Evolutionary conservation across 2,797 vertebrate species (phyloP), one percentile per base, ranked within the genome.

Genomic region (Sparidentex hasta): DNA sequence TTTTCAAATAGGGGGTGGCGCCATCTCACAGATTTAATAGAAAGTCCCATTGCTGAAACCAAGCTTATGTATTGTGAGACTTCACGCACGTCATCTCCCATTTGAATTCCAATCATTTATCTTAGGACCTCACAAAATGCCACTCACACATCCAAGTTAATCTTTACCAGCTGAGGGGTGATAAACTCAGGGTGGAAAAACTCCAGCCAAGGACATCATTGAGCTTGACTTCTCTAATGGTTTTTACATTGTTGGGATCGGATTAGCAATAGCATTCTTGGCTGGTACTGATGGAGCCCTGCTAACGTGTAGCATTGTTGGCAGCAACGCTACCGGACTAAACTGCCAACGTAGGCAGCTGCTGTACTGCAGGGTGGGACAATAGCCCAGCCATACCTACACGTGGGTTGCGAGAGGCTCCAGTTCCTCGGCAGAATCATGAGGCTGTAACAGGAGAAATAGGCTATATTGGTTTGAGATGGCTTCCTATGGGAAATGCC

Each of bases 401-500:
- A 74, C 83, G 90, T 87, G 69, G 84, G 63, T 76, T 63, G 71
- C 16, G 5, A 48, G 63, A 62, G 87, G 84, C 82, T 90, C 84
- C 82, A 47, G 83, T 91, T 93, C 85, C 84, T 84, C 78, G 74
- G 73, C 82, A 84, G 92, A 92, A 93, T 92, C 87, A 87, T 85
- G 86, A 86, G 84, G 87, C 85, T 93, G 94, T 94, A 94, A 94
- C 87, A 87, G 90, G 93, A 95, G 94, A 90, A 93, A 93, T 92
- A 86, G 86, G 90, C 94, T 94, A 90, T 92, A 66, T 92, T 82
- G 84, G 93, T 92, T 95, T 93, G 93, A 94, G 95, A 94, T 91
- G 90, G 94, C 93, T 91, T 95, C 93, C 92, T 90, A 88, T 88
- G 82, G 91, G 95, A 95, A 96, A 97, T 96, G 95, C 81, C 82